Conservation (phyloP, 2,113 vertebrate genomes). For the Tychaedon coryphoeus region DNA sequence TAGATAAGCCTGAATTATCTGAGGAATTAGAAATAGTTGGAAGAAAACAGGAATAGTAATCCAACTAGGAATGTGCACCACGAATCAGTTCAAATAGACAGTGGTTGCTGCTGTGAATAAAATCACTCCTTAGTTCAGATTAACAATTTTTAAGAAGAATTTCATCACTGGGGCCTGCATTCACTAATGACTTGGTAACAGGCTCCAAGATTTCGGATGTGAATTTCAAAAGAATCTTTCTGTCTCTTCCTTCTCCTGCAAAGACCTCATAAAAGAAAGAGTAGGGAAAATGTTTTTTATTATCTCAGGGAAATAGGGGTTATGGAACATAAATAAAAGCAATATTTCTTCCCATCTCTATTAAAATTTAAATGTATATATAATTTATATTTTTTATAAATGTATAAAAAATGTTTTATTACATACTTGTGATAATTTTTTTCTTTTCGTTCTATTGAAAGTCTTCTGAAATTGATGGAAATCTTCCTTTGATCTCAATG, state of each 20-base stretch:
- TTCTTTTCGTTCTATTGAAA: not conserved
- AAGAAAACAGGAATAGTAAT: not conserved
- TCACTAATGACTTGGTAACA: not conserved
- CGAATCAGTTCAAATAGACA: not conserved
- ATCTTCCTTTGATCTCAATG: not conserved
- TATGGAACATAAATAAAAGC: not conserved
- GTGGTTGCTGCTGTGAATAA: not conserved
- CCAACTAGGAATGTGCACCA: not conserved
- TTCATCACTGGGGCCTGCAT: not conserved
- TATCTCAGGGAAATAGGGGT: not conserved
- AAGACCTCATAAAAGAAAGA: not conserved
- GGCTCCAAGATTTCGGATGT: not conserved
- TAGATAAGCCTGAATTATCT: not conserved
- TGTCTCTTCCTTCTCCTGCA: not conserved
- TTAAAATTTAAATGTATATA: not conserved
- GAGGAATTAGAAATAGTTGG: not conserved
- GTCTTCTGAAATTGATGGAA: not conserved
- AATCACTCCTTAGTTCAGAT: not conserved
- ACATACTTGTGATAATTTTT: not conserved
- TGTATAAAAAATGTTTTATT: not conserved
- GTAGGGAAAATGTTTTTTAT: not conserved
- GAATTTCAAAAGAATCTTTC: not conserved
- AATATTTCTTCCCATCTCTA: not conserved
- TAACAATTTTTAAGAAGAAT: not conserved
- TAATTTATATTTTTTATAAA: too few relatives aligned